A percentile compares a stretch with the other conserved stretches of the same genome.
Conservation (phyloP, 2,113 vertebrate genomes). For the Enhydra lutris region DNA sequence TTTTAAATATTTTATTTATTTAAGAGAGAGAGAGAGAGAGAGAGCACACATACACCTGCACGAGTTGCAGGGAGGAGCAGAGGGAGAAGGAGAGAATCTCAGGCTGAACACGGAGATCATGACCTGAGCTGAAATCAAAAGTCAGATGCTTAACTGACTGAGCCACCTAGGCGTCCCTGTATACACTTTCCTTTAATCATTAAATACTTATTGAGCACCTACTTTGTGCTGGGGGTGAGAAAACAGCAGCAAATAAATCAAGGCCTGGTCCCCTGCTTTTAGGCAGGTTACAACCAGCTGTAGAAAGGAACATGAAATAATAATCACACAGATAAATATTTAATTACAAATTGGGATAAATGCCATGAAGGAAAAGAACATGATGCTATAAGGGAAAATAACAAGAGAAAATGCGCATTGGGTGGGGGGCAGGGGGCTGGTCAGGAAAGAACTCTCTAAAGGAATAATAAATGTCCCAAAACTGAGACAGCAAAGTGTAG, state of each 20-base stretch:
- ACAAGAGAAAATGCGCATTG: not conserved
- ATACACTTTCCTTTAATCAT: not conserved
- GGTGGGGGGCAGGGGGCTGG: not conserved
- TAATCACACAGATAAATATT: slow-evolving; percentile 70
- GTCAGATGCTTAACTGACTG: not conserved
- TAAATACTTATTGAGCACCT: not conserved
- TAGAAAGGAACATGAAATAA: slow-evolving; percentile 65
- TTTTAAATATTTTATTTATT: not conserved
- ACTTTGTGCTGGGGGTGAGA: not conserved
- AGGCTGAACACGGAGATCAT: not conserved
- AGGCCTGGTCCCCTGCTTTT: not conserved
- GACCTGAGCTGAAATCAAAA: not conserved
- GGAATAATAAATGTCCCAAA: not conserved
- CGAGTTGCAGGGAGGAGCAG: not conserved
- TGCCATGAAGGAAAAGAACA: slow-evolving; percentile 54
- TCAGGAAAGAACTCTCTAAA: not conserved
- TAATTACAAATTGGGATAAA: slow-evolving; percentile 62
- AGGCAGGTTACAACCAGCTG: slow-evolving; percentile 26
- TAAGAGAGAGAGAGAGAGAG: not conserved
- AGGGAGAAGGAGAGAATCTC: not conserved
- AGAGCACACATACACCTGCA: accelerated
- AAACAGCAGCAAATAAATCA: not conserved
- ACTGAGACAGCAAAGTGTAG: not conserved
- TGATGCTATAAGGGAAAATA: slow-evolving; percentile 21
- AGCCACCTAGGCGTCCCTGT: not conserved